Evolutionary conservation across 64 coral and sea anemone genomes (phyloP).

Genomic region (Stichodactyla mertensii): DNA sequence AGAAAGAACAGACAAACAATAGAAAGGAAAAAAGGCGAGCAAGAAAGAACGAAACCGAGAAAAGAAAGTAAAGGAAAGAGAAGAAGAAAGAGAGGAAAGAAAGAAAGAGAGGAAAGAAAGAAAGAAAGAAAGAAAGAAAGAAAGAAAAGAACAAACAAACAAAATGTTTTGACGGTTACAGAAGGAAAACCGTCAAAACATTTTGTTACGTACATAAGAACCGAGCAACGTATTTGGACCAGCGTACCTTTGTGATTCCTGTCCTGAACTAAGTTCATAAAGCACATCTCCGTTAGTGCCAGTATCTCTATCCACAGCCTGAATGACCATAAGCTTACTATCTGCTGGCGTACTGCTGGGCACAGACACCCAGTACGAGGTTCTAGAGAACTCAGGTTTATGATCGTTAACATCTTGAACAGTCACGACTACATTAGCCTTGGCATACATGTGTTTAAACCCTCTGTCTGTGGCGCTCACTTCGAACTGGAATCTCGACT

Average conservation of each 20-base stretch:
- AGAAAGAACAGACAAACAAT: too few species aligned
- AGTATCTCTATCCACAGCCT: constrained; percentile 42
- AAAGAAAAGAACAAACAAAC: too few species aligned
- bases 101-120: too few species aligned
- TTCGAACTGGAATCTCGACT: constrained; percentile 42
- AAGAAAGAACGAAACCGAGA: not conserved
- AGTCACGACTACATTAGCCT: constrained; percentile 31
- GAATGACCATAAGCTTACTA: constrained; percentile 37
- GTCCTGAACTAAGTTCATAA: constrained; percentile 22
- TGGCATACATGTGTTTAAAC: constrained; percentile 72
- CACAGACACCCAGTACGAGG: constrained; percentile 55
- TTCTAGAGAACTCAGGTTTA: constrained; percentile 51
- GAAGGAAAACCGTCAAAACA: too few species aligned
- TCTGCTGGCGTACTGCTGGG: constrained; percentile 32
- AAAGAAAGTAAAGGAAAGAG: not conserved
- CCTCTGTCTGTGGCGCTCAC: constrained; percentile 73
- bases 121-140: too few species aligned
- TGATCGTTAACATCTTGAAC: constrained; percentile 65
- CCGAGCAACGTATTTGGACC: not conserved
- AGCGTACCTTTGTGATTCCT: constrained; percentile 39
- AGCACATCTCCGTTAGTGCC: constrained; percentile 47
- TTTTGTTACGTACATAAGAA: too few species aligned
- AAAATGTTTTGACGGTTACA: too few species aligned
- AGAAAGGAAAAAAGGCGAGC: not conserved
- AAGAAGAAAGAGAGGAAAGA: too few species aligned